Percentiles rank a stretch among this genome's conserved stretches.
Evolutionary conservation across 1,140 invertebrate genomes (phyloP).

Genomic region (Drosophila subobscura): DNA sequence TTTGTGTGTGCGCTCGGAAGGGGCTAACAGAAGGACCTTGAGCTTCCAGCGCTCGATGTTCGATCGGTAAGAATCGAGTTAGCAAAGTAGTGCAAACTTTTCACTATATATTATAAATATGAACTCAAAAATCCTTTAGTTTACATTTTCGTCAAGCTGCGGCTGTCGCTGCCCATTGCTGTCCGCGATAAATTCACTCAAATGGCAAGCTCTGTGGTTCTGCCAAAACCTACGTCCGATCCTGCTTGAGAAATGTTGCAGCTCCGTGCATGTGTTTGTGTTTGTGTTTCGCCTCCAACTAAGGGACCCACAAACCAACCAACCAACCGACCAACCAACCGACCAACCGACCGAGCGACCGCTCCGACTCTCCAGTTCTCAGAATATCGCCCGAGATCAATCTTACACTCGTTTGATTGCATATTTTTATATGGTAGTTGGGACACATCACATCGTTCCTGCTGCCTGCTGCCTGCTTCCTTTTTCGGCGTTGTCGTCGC

Average conservation of each 20-base stretch:
- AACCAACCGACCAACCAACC: no score
- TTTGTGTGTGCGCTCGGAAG: slow-evolving; percentile 12
- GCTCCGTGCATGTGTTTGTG: slow-evolving; percentile 21
- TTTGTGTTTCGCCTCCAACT: slow-evolving; percentile 26
- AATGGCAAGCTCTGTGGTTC: slow-evolving; percentile 29
- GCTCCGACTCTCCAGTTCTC: slow-evolving; percentile 53
- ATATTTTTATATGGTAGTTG: slow-evolving; percentile 81
- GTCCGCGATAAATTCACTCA: slow-evolving; percentile 47
- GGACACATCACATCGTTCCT: slow-evolving; percentile 75
- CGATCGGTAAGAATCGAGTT: no score
- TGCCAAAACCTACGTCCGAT: slow-evolving; percentile 29
- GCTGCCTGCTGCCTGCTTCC: slow-evolving; percentile 65
- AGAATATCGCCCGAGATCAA: slow-evolving; percentile 77
- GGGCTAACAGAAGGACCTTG: slow-evolving; percentile 13
- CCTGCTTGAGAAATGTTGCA: slow-evolving; percentile 29
- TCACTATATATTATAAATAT: background rate
- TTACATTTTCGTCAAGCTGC: slow-evolving; percentile 1
- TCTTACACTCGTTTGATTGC: slow-evolving; percentile 75
- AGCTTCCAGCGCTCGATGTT: no score
- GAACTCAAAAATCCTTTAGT: background rate
- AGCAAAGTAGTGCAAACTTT: no score
- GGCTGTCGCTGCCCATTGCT: slow-evolving; percentile 36
- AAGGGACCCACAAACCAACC: slow-evolving; percentile 21
- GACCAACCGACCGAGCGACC: background rate
- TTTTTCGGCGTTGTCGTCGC: slow-evolving; percentile 63